Evolutionary conservation across 2,113 vertebrate genomes (phyloP).

Genomic region (Centrocercus urophasianus): DNA sequence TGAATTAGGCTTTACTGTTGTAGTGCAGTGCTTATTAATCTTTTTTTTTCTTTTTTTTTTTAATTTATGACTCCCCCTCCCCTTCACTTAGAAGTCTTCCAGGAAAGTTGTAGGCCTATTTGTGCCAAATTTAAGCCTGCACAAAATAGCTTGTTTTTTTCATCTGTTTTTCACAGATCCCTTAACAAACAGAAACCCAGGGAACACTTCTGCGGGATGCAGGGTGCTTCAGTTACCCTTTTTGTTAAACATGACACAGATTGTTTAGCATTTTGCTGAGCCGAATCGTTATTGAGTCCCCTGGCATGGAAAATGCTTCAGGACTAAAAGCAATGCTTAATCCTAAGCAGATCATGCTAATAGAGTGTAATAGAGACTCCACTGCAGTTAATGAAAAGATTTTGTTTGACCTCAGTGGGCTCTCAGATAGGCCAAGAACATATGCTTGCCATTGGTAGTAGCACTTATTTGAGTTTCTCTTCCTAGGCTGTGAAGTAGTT

Average conservation of each 20-base stretch:
- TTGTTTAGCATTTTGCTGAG: background rate
- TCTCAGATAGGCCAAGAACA: background rate
- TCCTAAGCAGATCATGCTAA: slow-evolving; percentile 24
- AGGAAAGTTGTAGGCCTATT: background rate
- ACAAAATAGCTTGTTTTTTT: background rate
- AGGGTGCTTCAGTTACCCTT: background rate
- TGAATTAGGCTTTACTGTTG: background rate
- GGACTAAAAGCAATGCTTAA: slow-evolving; percentile 11
- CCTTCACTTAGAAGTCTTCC: background rate
- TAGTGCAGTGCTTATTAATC: background rate
- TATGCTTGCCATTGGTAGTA: background rate
- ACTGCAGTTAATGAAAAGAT: slow-evolving; percentile 17
- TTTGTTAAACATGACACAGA: background rate
- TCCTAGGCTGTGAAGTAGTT: background rate
- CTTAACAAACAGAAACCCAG: background rate
- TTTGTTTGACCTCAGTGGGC: background rate
- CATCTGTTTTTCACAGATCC: background rate
- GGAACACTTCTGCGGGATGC: background rate
- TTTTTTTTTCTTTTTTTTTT: background rate
- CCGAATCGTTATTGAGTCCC: background rate
- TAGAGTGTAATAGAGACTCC: background rate
- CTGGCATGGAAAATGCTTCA: background rate
- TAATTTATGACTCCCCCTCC: background rate
- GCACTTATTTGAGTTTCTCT: background rate
- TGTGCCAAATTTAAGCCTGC: background rate